Base-by-base conservation (phyloP, 2,888 invertebrate genomes). In the Caenorhabditis auriculariae region DNA sequence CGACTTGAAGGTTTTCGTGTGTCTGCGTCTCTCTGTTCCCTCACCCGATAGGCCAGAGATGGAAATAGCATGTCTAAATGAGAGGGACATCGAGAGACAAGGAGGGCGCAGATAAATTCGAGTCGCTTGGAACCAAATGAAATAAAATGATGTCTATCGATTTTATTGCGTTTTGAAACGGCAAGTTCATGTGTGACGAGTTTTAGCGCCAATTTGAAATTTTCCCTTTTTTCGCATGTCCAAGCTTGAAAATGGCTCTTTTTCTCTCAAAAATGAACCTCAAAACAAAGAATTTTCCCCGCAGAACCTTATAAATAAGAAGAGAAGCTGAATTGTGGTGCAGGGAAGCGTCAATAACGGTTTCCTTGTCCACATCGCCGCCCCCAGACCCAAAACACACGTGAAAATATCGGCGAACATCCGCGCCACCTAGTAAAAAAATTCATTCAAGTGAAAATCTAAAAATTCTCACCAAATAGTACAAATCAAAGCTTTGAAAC, bases 361-460 rank as follows among this genome's bases (percentile, higher is more conserved):
- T 27, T 74, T 74, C 17, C 70, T 58, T 9, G 74, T 74, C 74
- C 74, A 74, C 72, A 74, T 72, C 2, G 74, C 72, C 6, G 74
- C 74, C 24, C 74, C 74, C 28, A 74, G 51, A 19, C 74, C 74
- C 3, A 74, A 65, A 41, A 74, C 69, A 42, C 71, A 72, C 19
- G 70, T 69, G 60, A 74, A 74, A 38, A 74, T 74, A 43, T 74
- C 73, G 15, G 63, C 71, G 49, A 73, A 73, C 69, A 73, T 73
- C 45, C 73, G 58, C 2, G 71, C 66, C 27, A 73, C 62, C 60
- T 67, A 39, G 23, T 49, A 48, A 19, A 24, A 19, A 43, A 32
- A 23, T 39, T 15, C 17, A 38, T 38, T 17, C 7, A 15, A 45
- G 45, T n/a, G 15, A 12, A 17, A 49, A 39, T 39, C 2, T 6